Conservation (phyloP, 2,113 vertebrate genomes). For the Antigone vipio region DNA sequence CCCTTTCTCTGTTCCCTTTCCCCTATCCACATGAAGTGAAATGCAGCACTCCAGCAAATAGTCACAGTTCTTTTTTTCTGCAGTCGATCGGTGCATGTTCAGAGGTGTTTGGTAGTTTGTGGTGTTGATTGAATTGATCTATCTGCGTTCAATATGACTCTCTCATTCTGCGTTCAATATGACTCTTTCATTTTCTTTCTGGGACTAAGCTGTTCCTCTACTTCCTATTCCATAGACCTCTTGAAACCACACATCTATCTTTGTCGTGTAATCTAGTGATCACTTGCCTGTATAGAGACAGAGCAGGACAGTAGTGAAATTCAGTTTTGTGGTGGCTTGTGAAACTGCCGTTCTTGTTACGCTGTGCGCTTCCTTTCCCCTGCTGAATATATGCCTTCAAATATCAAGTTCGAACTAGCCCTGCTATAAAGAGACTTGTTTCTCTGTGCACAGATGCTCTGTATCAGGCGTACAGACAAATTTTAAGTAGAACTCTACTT, state of each 20-base stretch:
- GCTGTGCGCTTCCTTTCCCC: not conserved
- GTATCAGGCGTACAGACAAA: not conserved
- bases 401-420: not conserved
- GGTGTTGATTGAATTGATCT: not conserved
- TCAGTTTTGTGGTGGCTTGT: not conserved
- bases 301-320: not conserved
- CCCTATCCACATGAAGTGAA: not conserved
- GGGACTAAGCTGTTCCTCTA: not conserved
- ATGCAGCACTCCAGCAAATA: not conserved
- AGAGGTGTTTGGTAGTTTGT: not conserved
- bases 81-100: not conserved
- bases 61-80: not conserved
- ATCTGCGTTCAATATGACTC: not conserved
- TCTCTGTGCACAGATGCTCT: not conserved
- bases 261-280: not conserved
- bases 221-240: not conserved
- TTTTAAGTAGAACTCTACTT: not conserved
- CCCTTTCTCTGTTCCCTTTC: not conserved
- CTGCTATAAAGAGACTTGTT: accelerated
- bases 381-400: not conserved
- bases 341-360: not conserved
- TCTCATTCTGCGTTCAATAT: not conserved
- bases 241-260: not conserved
- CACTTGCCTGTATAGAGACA: not conserved
- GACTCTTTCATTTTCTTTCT: not conserved